phyloP scores from a whole-genome alignment of 2,888 invertebrate genomes.

The Creontiades dilutus region DNA sequence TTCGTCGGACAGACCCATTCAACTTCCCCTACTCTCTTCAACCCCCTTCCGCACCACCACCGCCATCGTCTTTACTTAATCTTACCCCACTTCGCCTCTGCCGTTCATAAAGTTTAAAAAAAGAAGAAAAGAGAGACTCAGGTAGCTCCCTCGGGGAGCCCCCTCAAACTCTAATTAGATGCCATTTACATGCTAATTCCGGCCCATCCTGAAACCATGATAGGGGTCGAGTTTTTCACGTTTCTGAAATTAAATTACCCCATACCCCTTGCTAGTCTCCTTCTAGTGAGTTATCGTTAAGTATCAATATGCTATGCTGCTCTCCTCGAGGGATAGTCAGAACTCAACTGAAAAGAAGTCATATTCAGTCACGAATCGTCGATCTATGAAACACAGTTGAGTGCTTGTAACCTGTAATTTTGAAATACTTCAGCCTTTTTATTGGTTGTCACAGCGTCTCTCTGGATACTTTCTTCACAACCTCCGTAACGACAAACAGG shows the following conservation, averaged over 20 bases:
- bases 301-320: conserved; percentile 12
- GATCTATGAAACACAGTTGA: no score
- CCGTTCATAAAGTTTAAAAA: conserved; percentile 28
- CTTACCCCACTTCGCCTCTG: conserved; percentile 6
- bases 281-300: conserved; percentile 45
- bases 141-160: conserved; percentile 29
- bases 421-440: no score
- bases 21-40: conserved; percentile 10
- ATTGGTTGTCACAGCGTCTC: no score
- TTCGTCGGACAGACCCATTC: conserved; percentile 57
- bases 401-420: no score
- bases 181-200: conserved; percentile 59
- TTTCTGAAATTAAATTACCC: conserved; percentile 63
- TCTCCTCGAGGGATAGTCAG: no score
- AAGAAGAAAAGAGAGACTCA: conserved; percentile 40
- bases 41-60: background rate
- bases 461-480: no score
- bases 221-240: conserved; percentile 59
- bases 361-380: no score
- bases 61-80: background rate
- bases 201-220: conserved; percentile 50
- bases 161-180: conserved; percentile 51
- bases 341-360: no score
- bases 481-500: no score
- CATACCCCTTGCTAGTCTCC: conserved; percentile 11